Evolutionary conservation across 1,140 invertebrate species (phyloP).

Genomic region (Reticulitermes speratus): DNA sequence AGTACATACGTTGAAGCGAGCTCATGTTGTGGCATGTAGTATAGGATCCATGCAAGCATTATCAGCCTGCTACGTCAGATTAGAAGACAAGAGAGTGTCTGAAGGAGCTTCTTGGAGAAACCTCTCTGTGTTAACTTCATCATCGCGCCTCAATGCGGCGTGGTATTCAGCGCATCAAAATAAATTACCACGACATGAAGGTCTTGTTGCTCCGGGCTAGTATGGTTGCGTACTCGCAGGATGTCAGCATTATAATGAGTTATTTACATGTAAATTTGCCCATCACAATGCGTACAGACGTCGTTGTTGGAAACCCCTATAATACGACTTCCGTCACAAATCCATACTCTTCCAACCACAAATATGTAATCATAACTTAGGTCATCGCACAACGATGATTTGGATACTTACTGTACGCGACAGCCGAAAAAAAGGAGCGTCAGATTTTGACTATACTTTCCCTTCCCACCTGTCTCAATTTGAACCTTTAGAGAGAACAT

Average conservation of each 20-base stretch:
- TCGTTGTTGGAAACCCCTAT: background rate
- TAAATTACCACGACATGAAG: constrained; percentile 2
- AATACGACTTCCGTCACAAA: background rate
- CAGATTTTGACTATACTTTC: too few relatives aligned
- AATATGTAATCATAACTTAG: background rate
- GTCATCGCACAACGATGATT: too few relatives aligned
- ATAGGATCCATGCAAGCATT: background rate
- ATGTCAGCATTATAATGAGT: constrained; percentile 13
- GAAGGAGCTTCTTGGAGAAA: background rate
- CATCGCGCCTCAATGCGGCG: background rate
- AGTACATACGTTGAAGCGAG: background rate
- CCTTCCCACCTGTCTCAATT: too few relatives aligned
- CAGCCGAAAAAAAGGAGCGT: too few relatives aligned
- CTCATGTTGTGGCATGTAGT: too few relatives aligned
- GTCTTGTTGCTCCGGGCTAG: background rate
- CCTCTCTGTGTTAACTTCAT: background rate
- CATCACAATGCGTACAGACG: background rate
- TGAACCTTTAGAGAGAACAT: too few relatives aligned
- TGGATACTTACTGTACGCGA: too few relatives aligned
- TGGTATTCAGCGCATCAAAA: background rate
- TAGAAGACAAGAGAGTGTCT: background rate
- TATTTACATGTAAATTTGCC: constrained; percentile 17
- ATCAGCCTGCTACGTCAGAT: background rate
- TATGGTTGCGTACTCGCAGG: background rate
- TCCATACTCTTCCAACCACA: background rate